Evolutionary conservation across 2,797 vertebrate species (phyloP).

Genomic region (Spheniscus humboldti): DNA sequence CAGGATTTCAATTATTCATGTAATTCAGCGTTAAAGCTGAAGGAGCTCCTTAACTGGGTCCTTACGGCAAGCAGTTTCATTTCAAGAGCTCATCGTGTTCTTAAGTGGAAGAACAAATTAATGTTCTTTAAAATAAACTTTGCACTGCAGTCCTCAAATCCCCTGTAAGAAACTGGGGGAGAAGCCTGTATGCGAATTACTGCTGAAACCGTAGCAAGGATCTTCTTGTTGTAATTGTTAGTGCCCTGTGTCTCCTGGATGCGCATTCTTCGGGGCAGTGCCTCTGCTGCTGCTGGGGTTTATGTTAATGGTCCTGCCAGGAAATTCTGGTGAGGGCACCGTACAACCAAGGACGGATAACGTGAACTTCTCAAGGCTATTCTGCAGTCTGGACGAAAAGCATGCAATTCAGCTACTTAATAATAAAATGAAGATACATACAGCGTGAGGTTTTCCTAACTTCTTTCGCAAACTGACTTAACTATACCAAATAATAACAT

Average conservation of each 20-base stretch:
- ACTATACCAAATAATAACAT: fast-evolving
- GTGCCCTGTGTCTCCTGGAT: neutral
- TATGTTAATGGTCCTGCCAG: neutral
- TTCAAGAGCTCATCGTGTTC: conserved; percentile 58
- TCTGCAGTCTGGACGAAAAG: neutral
- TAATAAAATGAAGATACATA: fast-evolving
- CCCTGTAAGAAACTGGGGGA: neutral
- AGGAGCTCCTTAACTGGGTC: conserved; percentile 42
- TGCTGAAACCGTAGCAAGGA: neutral
- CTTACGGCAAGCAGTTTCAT: conserved; percentile 29
- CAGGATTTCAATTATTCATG: conserved; percentile 47
- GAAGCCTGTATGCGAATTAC: neutral
- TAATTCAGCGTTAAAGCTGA: conserved; percentile 35
- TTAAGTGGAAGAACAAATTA: conserved; percentile 49
- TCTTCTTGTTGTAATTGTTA: fast-evolving
- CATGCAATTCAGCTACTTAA: fast-evolving
- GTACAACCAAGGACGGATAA: fast-evolving
- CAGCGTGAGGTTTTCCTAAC: neutral
- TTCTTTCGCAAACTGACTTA: neutral
- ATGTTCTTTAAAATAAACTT: conserved; percentile 53
- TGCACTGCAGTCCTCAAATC: neutral
- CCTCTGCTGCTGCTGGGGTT: neutral
- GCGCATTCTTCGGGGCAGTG: neutral
- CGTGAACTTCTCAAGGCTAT: fast-evolving
- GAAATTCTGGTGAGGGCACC: neutral